A percentile compares a stretch with the other conserved stretches of the same genome.
phyloP scores from a whole-genome alignment of 2,888 invertebrate genomes.

The Yponomeuta cagnagella region DNA sequence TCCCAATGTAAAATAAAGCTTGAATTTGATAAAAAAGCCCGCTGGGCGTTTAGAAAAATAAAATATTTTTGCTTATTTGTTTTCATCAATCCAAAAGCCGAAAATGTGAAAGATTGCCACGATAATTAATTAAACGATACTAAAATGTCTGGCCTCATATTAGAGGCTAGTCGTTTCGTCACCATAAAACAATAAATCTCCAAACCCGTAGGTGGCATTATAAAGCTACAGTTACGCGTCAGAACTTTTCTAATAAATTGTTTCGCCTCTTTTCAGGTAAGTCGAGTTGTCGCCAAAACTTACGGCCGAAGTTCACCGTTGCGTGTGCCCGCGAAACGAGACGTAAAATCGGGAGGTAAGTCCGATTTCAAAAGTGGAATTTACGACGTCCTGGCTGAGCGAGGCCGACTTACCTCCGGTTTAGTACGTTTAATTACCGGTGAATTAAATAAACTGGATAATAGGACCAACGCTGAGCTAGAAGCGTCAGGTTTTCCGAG shows the following conservation, averaged over 20 bases:
- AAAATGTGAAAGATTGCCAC: no score
- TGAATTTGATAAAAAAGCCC: no score
- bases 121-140: no score
- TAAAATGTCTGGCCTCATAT: no score
- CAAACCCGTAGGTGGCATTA: background rate
- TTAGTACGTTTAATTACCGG: no score
- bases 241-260: slow-evolving; percentile 1
- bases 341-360: background rate
- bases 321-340: slow-evolving; percentile 1
- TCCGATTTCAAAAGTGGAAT: background rate
- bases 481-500: no score
- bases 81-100: no score
- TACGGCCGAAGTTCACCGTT: background rate
- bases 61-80: no score
- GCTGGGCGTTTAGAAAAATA: no score
- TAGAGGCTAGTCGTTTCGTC: background rate
- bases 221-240: background rate
- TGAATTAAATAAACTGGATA: no score
- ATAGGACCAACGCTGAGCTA: no score
- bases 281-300: background rate
- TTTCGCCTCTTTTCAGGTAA: background rate
- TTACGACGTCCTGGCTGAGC: background rate
- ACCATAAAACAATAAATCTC: background rate
- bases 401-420: background rate
- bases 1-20: no score